These are phyloP conservation scores for Cebus imitator DNA, from an alignment of 2,113 vertebrate genomes.

Conservation along the genomic window DNA sequence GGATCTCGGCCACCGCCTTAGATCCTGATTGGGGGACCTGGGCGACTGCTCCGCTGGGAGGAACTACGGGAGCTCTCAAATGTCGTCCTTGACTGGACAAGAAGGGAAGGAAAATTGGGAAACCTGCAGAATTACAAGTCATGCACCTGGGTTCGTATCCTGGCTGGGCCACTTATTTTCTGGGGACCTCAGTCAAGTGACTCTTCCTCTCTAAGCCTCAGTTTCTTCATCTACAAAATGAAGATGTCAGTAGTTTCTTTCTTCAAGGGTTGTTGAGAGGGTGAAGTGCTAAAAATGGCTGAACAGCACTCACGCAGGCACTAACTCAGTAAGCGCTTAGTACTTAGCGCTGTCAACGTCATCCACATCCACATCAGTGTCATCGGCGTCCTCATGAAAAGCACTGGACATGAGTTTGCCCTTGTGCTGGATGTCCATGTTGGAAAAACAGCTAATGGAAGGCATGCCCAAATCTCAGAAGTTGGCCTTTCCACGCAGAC, in stretches of 20 bases:
- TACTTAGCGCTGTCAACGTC: fast-evolving
- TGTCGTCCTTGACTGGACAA: background rate
- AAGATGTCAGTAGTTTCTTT: background rate
- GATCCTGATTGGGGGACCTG: background rate
- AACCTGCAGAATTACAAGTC: background rate
- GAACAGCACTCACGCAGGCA: fast-evolving
- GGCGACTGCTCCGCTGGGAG: background rate
- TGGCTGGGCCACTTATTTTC: background rate
- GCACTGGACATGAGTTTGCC: fast-evolving
- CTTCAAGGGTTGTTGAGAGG: background rate
- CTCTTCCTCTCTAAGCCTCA: background rate
- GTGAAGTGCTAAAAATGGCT: too few species aligned
- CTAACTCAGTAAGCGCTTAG: fast-evolving
- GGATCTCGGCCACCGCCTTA: background rate
- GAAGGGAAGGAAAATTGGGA: background rate
- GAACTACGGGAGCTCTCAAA: fast-evolving
- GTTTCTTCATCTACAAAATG: background rate
- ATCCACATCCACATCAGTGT: fast-evolving
- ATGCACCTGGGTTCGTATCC: fast-evolving
- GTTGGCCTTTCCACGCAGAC: background rate
- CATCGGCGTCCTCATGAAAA: fast-evolving
- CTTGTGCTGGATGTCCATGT: too few species aligned
- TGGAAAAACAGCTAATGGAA: background rate
- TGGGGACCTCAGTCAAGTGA: background rate
- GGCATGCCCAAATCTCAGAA: fast-evolving